These are phyloP conservation scores for Epinotia brunnichana DNA, from an alignment of 2,888 invertebrate species.

Conservation along the genomic window DNA sequence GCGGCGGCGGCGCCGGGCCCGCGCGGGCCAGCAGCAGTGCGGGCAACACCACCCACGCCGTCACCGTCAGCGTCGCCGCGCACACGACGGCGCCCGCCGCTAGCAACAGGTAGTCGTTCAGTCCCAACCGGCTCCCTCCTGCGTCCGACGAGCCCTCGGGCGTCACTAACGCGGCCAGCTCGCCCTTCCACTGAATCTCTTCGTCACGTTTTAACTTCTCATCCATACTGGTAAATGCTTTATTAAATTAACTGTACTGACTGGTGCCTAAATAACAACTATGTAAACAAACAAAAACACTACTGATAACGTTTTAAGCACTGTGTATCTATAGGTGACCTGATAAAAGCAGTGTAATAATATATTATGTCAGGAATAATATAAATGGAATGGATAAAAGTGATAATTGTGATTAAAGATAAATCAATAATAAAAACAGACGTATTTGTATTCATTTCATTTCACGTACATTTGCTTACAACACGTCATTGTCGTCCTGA, in stretches of 20 bases:
- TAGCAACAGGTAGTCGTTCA: not conserved
- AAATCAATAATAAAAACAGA: not conserved
- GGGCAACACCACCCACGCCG: constrained; percentile 11
- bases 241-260: not conserved
- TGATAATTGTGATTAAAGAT: not conserved
- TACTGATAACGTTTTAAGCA: constrained; percentile 28
- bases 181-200: not conserved
- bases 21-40: not conserved
- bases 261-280: not conserved
- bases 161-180: constrained; percentile 20
- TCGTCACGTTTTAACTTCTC: not conserved
- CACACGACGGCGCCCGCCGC: not conserved
- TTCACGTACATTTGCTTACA: constrained; percentile 11
- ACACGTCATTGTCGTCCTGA: constrained; percentile 5
- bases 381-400: too few relatives aligned
- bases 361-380: too few relatives aligned
- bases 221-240: constrained; percentile 8
- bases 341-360: not conserved
- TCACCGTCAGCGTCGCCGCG: constrained; percentile 6
- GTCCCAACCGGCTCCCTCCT: not conserved
- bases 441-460: constrained; percentile 22
- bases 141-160: not conserved
- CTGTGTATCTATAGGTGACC: constrained; percentile 17
- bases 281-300: constrained; percentile 12
- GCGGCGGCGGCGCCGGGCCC: not conserved